Evolutionary conservation across 2,797 vertebrate species (phyloP), one percentile per base, ranked within the genome.

Genomic region (Octomys mimax): DNA sequence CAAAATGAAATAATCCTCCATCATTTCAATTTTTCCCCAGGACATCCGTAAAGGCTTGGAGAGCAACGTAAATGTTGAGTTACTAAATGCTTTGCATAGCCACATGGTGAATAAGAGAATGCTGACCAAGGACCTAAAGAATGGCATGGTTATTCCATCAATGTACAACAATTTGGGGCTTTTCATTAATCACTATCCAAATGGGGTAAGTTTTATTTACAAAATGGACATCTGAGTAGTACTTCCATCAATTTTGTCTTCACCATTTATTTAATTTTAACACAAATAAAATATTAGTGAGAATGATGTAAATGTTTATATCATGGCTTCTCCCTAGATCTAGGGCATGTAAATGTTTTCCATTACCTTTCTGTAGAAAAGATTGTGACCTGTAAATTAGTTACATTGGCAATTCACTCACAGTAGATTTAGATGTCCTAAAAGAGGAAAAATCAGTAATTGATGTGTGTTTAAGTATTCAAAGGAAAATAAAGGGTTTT

Each of bases 31-130:
- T 97, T 93, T 95, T 96, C 82, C 93, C 64, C 97, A 99, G 99
- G 97, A 98, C 89, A 97, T 99, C 54, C 99, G 98, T 42, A 97
- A 93, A 71, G 99, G 99, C 61, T 98, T 99, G 98, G 98, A 99
- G 94, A 99, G 99, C 98, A 99, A 99, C 39, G 99, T 99, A 87
- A 99, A 99, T 98, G 99, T 99, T 33, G 99, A 99, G 95, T 97
- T 99, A 54, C 99, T 99, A 97, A 99, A 99, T n/a, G 99, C 99
- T 95, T 99, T 99, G 79, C 99, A 99, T 95, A 99, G 99, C 96
- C 99, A 99, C 97, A 99, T 99, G 99, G 98, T 99, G 93, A 99
- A 99, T 97, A 99, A 99, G 89, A 99, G 99, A 59, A 98, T 99
- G 98, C 82, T 99, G 96, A 99, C 99, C 95, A 99, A 99, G 98